Evolutionary conservation across 2,797 vertebrate genomes (phyloP).

Genomic region (Danio jaintianensis): DNA sequence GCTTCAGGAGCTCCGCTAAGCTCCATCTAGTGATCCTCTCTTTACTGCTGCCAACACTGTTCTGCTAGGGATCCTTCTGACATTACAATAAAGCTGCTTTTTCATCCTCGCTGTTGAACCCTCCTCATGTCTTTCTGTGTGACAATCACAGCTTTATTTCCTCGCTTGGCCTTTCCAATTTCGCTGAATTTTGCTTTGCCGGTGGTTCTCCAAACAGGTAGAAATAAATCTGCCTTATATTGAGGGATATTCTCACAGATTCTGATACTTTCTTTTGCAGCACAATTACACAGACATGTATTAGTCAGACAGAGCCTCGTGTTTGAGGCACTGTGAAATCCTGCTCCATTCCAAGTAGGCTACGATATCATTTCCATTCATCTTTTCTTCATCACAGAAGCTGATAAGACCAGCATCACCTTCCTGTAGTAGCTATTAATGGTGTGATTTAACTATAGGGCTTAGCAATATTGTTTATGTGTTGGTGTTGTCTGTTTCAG

Average conservation of each 20-base stretch:
- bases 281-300: slow-evolving; percentile 14
- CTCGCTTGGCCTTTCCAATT: slow-evolving; percentile 24
- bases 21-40: slow-evolving; percentile 27
- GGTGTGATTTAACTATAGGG: background rate
- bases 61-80: slow-evolving; percentile 8
- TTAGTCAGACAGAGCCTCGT: slow-evolving; percentile 7
- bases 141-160: slow-evolving; percentile 42
- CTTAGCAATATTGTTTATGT: too few relatives aligned
- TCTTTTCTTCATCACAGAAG: background rate
- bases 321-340: background rate
- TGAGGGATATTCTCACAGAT: slow-evolving; percentile 15
- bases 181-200: slow-evolving; percentile 13
- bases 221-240: slow-evolving; percentile 9
- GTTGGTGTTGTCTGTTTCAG: too few relatives aligned
- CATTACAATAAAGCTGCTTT: slow-evolving; percentile 49
- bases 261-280: slow-evolving; percentile 6
- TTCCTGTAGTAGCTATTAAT: slow-evolving; percentile 11
- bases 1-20: slow-evolving; percentile 27
- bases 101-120: slow-evolving; percentile 45
- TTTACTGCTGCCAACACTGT: slow-evolving; percentile 25
- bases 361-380: slow-evolving; percentile 16
- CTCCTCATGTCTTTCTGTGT: slow-evolving; percentile 13
- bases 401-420: slow-evolving; percentile 26
- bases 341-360: slow-evolving; percentile 22
- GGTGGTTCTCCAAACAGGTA: slow-evolving; percentile 7